Evolutionary conservation across 2,113 vertebrate species (phyloP), one percentile per base, ranked within the genome.

Genomic region (Burhinus oedicnemus): DNA sequence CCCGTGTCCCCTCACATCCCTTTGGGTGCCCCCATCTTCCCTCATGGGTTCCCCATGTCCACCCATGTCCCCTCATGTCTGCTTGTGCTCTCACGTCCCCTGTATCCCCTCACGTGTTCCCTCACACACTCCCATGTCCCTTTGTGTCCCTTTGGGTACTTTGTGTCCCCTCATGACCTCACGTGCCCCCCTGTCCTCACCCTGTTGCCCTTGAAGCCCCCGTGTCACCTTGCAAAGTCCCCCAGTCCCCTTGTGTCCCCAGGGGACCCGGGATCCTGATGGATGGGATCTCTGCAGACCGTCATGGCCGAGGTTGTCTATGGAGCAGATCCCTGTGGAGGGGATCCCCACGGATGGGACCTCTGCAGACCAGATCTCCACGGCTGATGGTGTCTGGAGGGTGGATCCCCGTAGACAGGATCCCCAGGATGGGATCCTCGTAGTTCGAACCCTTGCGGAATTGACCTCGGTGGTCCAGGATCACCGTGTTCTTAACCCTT

Each of bases 391-490:
- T 57, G 54, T 34, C 54, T 11, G 30, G n/a, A 44, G 40, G 23
- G 38, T 13, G 22, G 76, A 79, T 49, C 29, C n/a, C 27, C 55
- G 7, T 3, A 7, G 75, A 9, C 1, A 4, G 58, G 12, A 12
- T n/a, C 77, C 23, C 61, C 30, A 13, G 45, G 58, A 32, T 18
- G 34, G n/a, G 76, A 12, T 51, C 61, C 38, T 18, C 3, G 2
- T 55, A 32, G 32, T 55, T n/a, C 8, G 38, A n/a, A 55, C 51
- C 25, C 51, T 27, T 13, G 32, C 0, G 3, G 61, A 29, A n/a
- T 22, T 11, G 40, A 47, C 34, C 17, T 32, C n/a, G 22, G 0
- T 5, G 29, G 14, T n/a, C 42, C 3, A 2, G 40, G 42, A 26
- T 58, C 42, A 12, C 65, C 17, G 1, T 3, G 13, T 40, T n/a